Evolutionary conservation across 1,140 invertebrate genomes (phyloP), one percentile per base, ranked within the genome.

Genomic region (Pseudomyrmex sp.): DNA sequence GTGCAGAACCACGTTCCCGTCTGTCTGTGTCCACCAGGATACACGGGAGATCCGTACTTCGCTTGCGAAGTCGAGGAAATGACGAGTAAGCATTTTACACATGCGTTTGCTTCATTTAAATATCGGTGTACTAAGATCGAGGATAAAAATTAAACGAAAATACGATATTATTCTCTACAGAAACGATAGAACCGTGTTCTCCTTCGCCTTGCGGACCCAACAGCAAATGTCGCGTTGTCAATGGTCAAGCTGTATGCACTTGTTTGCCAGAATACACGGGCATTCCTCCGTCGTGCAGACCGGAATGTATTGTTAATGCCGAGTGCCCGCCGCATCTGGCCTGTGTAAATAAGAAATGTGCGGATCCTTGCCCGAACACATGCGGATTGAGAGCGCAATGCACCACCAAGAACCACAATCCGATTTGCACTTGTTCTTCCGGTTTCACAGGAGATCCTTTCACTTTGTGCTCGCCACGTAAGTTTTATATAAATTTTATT

Each of bases 391-490:
- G 93, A 52, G 95, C 95, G 12, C 91, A 94, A 76, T 95, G 96
- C 90, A 93, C 93, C 75, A 94, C 95, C 0, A 94, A 94, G 84
- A 96, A 95, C 88, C 96, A 95, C 84, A 96, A 92, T 85, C 95
- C 95, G 89, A 96, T 96, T 75, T 97, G 97, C 90, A 96, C 95
- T n/a, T 97, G 97, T 91, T 95, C 96, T 76, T 90, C 95, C 58
- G 96, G 97, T 9, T 96, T 96, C 90, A 96, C 96, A 48, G 97
- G 97, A 66, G 97, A 97, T 96, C 97, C 97, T 56, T 97, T 97
- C 90, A 94, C 93, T 9, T 93, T 94, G 70, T 97, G 96, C 90
- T 48, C 94, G 90, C 85, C 91, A 79, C 93, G 95, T 95, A 92
- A 93, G 92, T 2, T 56, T 76, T 35, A 76, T 4, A 20, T 1